phyloP scores from a whole-genome alignment of 2,888 invertebrate species.

The Eudemis profundana region DNA sequence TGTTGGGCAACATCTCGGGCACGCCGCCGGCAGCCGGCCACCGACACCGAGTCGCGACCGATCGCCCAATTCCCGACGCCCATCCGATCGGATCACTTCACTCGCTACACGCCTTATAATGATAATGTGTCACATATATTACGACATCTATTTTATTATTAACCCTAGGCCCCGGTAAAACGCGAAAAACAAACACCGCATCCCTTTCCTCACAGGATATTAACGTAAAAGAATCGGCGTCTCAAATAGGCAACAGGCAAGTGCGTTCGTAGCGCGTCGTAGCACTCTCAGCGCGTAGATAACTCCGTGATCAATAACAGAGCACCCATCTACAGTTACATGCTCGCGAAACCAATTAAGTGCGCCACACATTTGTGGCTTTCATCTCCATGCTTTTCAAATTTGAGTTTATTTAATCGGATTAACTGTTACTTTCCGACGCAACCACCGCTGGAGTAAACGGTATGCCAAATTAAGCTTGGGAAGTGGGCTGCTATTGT shows the following conservation, averaged over 20 bases:
- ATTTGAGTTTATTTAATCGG: slow-evolving; percentile 68
- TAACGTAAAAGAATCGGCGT: slow-evolving; percentile 6
- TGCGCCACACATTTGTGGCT: slow-evolving; percentile 59
- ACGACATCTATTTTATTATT: slow-evolving; percentile 15
- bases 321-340: slow-evolving; percentile 54
- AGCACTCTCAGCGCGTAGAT: slow-evolving; percentile 53
- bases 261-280: slow-evolving; percentile 59
- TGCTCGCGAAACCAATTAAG: slow-evolving; percentile 57
- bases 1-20: slow-evolving; percentile 74
- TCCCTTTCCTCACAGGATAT: background rate
- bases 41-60: slow-evolving; percentile 54
- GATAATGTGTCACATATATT: slow-evolving; percentile 22
- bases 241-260: slow-evolving; percentile 39
- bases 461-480: slow-evolving; percentile 81
- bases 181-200: slow-evolving; percentile 4
- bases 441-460: slow-evolving; percentile 70
- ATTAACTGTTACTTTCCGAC: slow-evolving; percentile 72
- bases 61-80: slow-evolving; percentile 67
- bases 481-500: slow-evolving; percentile 80
- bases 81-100: slow-evolving; percentile 69
- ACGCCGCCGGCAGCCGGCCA: slow-evolving; percentile 53
- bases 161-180: background rate
- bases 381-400: slow-evolving; percentile 61
- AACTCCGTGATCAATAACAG: slow-evolving; percentile 53
- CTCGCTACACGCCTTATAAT: slow-evolving; percentile 28